A percentile compares a stretch with the other conserved stretches of the same genome.
phyloP scores from a whole-genome alignment of 1,140 invertebrate species.

The Camponotus floridanus region DNA sequence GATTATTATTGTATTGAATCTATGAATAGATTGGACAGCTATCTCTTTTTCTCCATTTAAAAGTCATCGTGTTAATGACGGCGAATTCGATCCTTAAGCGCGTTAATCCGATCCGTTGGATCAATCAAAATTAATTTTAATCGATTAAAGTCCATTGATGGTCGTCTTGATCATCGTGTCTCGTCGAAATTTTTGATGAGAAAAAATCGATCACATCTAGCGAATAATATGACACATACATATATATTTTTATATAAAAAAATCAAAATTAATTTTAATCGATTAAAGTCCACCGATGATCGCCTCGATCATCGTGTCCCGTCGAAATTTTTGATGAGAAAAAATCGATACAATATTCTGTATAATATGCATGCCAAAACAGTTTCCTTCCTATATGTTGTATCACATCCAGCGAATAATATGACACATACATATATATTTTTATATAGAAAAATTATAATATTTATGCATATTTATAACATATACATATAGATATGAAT shows the following conservation, averaged over 20 bases:
- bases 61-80: constrained; percentile 21
- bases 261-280: background rate
- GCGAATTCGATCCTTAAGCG: background rate
- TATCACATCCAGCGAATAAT: background rate
- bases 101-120: constrained; percentile 15
- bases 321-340: background rate
- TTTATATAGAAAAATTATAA: too few species aligned
- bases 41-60: background rate
- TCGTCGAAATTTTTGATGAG: background rate
- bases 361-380: too few species aligned
- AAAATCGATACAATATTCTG: background rate
- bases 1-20: background rate
- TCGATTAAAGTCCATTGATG: background rate
- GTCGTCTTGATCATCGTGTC: too few species aligned
- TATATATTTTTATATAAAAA: too few species aligned
- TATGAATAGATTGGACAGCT: constrained; percentile 37
- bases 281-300: background rate
- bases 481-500: too few species aligned
- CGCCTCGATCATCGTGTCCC: too few species aligned
- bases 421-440: too few species aligned
- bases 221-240: too few species aligned
- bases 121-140: background rate
- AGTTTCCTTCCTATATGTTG: background rate
- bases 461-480: too few species aligned
- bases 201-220: background rate